Evolutionary conservation across 1,140 invertebrate species (phyloP), one percentile per base, ranked within the genome.

Genomic region (Saxidomus purpurata): DNA sequence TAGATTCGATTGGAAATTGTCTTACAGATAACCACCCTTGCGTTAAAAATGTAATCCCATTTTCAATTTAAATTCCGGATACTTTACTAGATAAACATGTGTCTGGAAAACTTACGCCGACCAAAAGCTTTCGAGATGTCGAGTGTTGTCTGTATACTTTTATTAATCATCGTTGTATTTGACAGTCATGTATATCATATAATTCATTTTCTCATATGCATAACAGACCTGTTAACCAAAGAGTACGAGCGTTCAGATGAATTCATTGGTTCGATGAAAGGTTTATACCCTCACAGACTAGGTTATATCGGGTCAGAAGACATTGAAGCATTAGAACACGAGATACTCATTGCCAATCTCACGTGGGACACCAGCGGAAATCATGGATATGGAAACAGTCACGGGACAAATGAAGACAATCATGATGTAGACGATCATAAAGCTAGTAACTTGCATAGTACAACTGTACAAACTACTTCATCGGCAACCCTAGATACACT

Each of bases 161-260:
- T n/a, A n/a, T n/a, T n/a, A n/a, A n/a, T n/a, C n/a, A n/a, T n/a
- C n/a, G n/a, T n/a, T n/a, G n/a, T n/a, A n/a, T n/a, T n/a, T n/a
- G n/a, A n/a, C n/a, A n/a, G n/a, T n/a, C n/a, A n/a, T n/a, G n/a
- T n/a, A n/a, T n/a, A n/a, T n/a, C n/a, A n/a, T n/a, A n/a, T n/a
- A n/a, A n/a, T n/a, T n/a, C n/a, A n/a, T n/a, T n/a, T n/a, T n/a
- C n/a, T n/a, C n/a, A n/a, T n/a, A n/a, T n/a, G n/a, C n/a, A n/a
- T n/a, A n/a, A n/a, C 74, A 91, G 90, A 89, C 47, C 40, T 91
- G 15, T 36, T 91, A n/a, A 82, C 77, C 1, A 89, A 77, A 63
- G 79, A 74, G 34, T 52, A 87, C 36, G 67, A 90, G 0, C 25
- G 77, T 22, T 52, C 67, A 9, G 77, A 87, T 1, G 47, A 85